Base-by-base conservation (phyloP, 2,888 invertebrate species). In the Melanostoma mellinum region DNA sequence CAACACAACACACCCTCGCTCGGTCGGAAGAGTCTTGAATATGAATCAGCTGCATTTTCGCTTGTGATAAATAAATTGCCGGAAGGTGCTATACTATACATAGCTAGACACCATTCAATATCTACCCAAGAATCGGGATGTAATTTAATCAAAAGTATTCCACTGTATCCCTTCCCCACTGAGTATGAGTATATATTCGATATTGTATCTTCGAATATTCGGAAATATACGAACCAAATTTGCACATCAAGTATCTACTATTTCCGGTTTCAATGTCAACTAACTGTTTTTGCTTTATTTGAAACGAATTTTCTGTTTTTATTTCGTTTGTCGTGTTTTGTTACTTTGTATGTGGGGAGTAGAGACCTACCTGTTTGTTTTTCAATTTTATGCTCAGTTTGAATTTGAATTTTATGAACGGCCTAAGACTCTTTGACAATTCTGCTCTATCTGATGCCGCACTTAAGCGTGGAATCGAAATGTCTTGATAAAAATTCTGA, bases 191-290 rank as follows among this genome's bases (percentile, higher is more conserved):
- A 2, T 35, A 33, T 9, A 33, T 50, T 40, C 33, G 50, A 35
- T 44, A 53, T 61, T 33, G 46, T n/a, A 55, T 42, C 38, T n/a
- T 35, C 36, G 5, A 1, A 46, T n/a, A 35, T 71, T 30, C 20
- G 50, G 30, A 40, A 20, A 48, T 32, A 2, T 1, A 20, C 6
- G 20, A 8, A 30, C 9, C 33, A 8, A 10, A 6, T 30, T 55
- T 9, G 9, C 4, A 3, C 4, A 44, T 10, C n/a, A 9, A 30
- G 38, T 1, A 33, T 35, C 0, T 40, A 10, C 10, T 56, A 61
- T 68, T 79, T 79, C 75, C 69, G 68, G 68, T 63, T 79, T 40
- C 38, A 68, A 53, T 56, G 36, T 10, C 36, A 61, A 40, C 10
- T 42, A 63, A 55, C 50, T n/a, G 8, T 61, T 42, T n/a, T 46